These are phyloP conservation scores for Enteromius anoplus DNA, from an alignment of 2,797 vertebrate genomes.

Conservation along the genomic window DNA sequence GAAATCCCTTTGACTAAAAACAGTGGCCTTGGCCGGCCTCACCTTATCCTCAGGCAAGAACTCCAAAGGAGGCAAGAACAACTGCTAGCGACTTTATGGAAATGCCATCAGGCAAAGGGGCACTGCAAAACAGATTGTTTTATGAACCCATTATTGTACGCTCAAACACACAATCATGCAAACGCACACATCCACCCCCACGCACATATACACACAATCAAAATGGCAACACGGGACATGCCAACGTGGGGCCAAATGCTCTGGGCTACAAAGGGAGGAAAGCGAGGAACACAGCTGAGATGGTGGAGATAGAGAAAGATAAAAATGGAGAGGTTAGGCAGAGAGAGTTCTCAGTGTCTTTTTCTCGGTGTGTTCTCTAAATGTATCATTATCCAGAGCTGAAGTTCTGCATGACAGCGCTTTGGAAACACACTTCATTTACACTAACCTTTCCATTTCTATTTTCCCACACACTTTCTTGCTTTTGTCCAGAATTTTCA, in stretches of 20 bases:
- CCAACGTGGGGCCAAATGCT: conserved; percentile 40
- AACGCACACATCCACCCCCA: conserved; percentile 31
- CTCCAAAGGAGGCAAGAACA: conserved; percentile 48
- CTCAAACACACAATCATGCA: conserved; percentile 40
- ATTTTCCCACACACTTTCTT: background rate
- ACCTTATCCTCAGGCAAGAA: conserved; percentile 62
- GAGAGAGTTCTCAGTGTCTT: conserved; percentile 53
- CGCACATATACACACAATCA: conserved; percentile 29
- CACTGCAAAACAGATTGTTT: conserved; percentile 45
- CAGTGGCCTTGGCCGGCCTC: conserved; percentile 66
- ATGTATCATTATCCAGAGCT: conserved; percentile 45
- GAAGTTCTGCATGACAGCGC: conserved; percentile 40
- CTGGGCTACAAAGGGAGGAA: conserved; percentile 9
- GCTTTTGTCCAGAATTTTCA: conserved; percentile 1
- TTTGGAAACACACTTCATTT: conserved; percentile 43
- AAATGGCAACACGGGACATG: conserved; percentile 41
- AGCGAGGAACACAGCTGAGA: conserved; percentile 5
- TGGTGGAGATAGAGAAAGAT: conserved; percentile 56
- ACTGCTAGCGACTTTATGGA: conserved; percentile 32
- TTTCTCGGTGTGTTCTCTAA: conserved; percentile 5
- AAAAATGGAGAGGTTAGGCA: conserved; percentile 55
- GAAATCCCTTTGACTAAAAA: conserved; percentile 72
- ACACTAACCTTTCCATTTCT: conserved; percentile 42
- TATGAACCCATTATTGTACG: conserved; percentile 44
- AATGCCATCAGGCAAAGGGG: conserved; percentile 53